These are phyloP conservation scores for Melanostoma scalare DNA, from an alignment of 2,888 invertebrate genomes.

Conservation along the genomic window DNA sequence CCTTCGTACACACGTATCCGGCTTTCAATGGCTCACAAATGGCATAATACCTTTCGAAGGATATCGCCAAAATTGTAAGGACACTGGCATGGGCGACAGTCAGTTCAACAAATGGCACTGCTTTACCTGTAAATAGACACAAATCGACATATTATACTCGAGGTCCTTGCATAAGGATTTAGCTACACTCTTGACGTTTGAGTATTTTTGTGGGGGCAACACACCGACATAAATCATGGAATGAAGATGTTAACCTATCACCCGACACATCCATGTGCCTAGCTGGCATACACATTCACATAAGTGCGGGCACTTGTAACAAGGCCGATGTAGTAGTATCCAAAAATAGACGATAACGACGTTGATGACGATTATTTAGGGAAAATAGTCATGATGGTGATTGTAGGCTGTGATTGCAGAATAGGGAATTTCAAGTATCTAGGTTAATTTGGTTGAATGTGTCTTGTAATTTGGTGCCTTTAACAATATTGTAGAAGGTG, in stretches of 20 bases:
- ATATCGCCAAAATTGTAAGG: conserved; percentile 95
- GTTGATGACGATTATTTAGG: conserved; percentile 45
- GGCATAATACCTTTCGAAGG: conserved; percentile 94
- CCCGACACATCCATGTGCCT: background rate
- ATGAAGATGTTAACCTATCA: conserved; percentile 23
- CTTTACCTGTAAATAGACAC: conserved; percentile 88
- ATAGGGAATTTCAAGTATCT: conserved; percentile 46
- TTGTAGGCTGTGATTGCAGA: conserved; percentile 56
- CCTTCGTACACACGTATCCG: conserved; percentile 94
- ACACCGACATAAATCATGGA: conserved; percentile 40
- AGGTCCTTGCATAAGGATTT: background rate
- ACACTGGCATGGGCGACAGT: conserved; percentile 96
- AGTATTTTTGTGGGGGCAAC: conserved; percentile 1
- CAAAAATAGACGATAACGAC: conserved; percentile 54
- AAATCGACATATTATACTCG: conserved; percentile 61
- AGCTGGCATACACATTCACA: background rate
- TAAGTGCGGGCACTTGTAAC: conserved; percentile 43
- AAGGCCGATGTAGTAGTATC: conserved; percentile 31
- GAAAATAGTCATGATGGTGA: conserved; percentile 55
- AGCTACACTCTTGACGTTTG: conserved; percentile 16
- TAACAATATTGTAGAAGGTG: conserved; percentile 41
- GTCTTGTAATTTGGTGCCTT: conserved; percentile 47
- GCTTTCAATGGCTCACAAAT: conserved; percentile 96
- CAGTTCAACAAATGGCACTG: conserved; percentile 95
- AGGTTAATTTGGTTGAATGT: conserved; percentile 59